Base-by-base conservation (phyloP, 2,113 vertebrate genomes). In the Mellivora capensis region DNA sequence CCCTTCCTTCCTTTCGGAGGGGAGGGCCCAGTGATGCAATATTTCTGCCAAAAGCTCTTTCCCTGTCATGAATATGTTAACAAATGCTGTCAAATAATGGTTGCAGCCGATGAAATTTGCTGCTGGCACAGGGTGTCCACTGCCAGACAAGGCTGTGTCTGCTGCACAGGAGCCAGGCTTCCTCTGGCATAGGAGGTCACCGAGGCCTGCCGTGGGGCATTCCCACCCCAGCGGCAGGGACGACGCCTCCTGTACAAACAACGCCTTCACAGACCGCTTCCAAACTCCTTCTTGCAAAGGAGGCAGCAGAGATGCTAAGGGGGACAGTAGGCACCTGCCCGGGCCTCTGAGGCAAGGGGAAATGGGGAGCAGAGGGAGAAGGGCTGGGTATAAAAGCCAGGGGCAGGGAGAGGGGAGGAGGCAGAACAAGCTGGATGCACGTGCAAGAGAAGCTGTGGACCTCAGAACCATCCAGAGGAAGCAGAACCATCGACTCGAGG, bases 51-150 rank as follows among this genome's bases (percentile, higher is more conserved):
- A 61, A 87, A 92, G 86, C 47, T 42, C 95, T 94, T 77, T 95
- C 91, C 77, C 61, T 86, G 82, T 95, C 97, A 93, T 97, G 98
- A 98, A 87, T 91, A 97, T 87, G 97, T 80, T 98, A 98, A 97
- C 74, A 95, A 89, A 97, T 76, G 91, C 96, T 93, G 91, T 98
- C 96, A 93, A 79, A 90, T 97, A 98, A 96, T 94, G 83, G 98
- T 98, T 76, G 93, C 98, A 94, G 96, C 87, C 31, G 67, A 97
- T 34, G 71, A 95, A 97, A 96, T 96, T 96, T 95, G 98, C 61
- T 20, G 42, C 90, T 98, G 98, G 98, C 98, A 98, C 96, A 2
- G 2, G 42, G 67, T 71, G 77, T 42, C 0, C 3, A 49, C 97
- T 93, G 94, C 96, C 97, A 98, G 97, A 96, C 96, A 74, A 85